Conservation (phyloP, 2,888 invertebrate genomes). For the Tyria jacobaeae region DNA sequence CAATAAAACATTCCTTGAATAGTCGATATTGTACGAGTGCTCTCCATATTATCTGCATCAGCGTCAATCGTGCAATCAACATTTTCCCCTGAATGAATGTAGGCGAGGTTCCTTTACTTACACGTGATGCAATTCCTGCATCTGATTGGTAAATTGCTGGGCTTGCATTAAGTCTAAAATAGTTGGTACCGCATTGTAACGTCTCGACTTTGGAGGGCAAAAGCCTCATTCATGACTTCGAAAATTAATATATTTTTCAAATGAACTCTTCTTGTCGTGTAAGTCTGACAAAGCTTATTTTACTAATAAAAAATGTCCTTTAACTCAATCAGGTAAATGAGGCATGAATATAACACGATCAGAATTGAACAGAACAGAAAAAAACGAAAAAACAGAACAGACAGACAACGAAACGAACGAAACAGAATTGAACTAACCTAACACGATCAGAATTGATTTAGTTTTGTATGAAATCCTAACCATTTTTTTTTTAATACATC, state of each 20-base stretch:
- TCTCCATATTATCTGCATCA: constrained; percentile 18
- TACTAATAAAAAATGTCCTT: too few species aligned
- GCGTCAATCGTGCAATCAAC: constrained; percentile 33
- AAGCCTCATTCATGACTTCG: neutral
- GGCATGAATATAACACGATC: too few species aligned
- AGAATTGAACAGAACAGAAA: too few species aligned
- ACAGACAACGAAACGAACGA: too few species aligned
- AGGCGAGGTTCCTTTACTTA: constrained; percentile 40
- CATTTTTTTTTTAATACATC: too few species aligned
- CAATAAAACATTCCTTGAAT: constrained; percentile 19
- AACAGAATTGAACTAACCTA: too few species aligned
- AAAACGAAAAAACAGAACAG: too few species aligned
- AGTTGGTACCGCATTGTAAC: neutral
- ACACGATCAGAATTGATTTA: too few species aligned
- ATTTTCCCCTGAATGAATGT: constrained; percentile 32
- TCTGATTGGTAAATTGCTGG: constrained; percentile 38
- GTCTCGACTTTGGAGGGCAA: neutral
- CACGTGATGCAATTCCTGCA: constrained; percentile 29
- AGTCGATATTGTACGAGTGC: constrained; percentile 12
- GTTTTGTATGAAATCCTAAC: too few species aligned
- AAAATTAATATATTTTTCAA: neutral
- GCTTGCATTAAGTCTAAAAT: neutral
- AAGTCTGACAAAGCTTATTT: too few species aligned
- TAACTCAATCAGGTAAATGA: too few species aligned
- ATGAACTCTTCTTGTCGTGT: neutral